A percentile compares a stretch with the other conserved stretches of the same genome.
Evolutionary conservation across 2,113 vertebrate species (phyloP).

Genomic region (Ahaetulla prasina): DNA sequence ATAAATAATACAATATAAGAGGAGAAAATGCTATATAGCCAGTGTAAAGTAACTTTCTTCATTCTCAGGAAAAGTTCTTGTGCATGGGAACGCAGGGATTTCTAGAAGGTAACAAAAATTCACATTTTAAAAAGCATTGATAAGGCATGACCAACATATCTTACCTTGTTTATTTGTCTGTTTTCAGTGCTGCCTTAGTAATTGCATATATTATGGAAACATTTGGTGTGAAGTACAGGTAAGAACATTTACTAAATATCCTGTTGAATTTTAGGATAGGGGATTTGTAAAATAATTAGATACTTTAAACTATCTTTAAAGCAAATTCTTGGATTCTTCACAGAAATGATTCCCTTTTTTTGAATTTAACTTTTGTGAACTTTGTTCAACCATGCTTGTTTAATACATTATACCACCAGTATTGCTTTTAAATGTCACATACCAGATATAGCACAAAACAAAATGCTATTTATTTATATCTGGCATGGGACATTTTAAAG

Average conservation of each 20-base stretch:
- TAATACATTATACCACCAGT: neutral
- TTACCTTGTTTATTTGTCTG: neutral
- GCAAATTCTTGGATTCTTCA: neutral
- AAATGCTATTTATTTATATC: neutral
- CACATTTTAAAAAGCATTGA: neutral
- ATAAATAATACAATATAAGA: neutral
- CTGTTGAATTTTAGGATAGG: neutral
- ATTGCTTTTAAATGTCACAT: neutral
- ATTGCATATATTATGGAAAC: conserved; percentile 99
- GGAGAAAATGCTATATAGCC: neutral
- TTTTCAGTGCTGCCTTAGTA: conserved; percentile 94
- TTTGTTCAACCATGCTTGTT: neutral
- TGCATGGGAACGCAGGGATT: conserved; percentile 99
- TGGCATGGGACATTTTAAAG: neutral
- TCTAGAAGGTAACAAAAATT: conserved; percentile 87
- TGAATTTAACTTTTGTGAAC: neutral
- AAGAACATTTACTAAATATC: conserved; percentile 7
- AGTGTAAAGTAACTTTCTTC: neutral
- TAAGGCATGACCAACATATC: neutral
- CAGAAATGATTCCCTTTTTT: neutral
- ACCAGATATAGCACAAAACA: neutral
- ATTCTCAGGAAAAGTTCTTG: conserved; percentile 89
- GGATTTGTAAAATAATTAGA: neutral
- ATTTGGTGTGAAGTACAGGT: conserved; percentile 99
- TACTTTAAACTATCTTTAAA: neutral